Base-by-base conservation (phyloP, 2,113 vertebrate genomes). In the Paramisgurnus dabryanus region DNA sequence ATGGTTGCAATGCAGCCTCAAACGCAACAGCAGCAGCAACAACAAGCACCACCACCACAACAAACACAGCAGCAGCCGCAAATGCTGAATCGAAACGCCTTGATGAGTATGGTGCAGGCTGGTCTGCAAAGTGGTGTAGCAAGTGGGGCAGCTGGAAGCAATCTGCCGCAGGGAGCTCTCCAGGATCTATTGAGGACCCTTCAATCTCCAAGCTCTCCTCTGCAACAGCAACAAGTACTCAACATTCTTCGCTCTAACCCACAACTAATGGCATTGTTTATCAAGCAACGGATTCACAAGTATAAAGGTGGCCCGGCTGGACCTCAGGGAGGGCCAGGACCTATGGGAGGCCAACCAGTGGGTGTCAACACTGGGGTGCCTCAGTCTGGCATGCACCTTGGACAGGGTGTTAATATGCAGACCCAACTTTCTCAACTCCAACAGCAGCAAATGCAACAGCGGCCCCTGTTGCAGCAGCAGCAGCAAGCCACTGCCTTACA, bases 161-260 rank as follows among this genome's bases (percentile, higher is more conserved):
- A 90, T 75, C 83, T 87, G 61, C 86, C 86, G 22, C 88, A 87
- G 78, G 92, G 93, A 0, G 95, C 95, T 9, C 76, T 89, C 41
- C 88, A 89, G 78, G 85, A 89, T 17, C 84, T 89, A 1, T 79
- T 89, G 4, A 84, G 80, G 27, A 87, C 88, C 4, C 83, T 89
- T 11, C 84, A 84, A 9, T 88, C 87, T 2, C 87, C 87, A 6
- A 88, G 82, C 66, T 88, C 87, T 13, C 83, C 85, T 0, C 67
- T 94, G 76, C 95, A 96, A 87, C 95, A 96, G 90, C 95, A 96
- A 88, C 95, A 96, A 91, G 88, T 89, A 17, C 86, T 89, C 76
- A 94, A 94, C 88, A 96, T 96, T 87, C 94, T 96, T 70, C 94
- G 95, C 27, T 94, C 95, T 88, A 96, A 94, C 76, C 95, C 95